These are phyloP conservation scores for Hetaerina americana DNA, from an alignment of 1,140 invertebrate species.

Conservation along the genomic window DNA sequence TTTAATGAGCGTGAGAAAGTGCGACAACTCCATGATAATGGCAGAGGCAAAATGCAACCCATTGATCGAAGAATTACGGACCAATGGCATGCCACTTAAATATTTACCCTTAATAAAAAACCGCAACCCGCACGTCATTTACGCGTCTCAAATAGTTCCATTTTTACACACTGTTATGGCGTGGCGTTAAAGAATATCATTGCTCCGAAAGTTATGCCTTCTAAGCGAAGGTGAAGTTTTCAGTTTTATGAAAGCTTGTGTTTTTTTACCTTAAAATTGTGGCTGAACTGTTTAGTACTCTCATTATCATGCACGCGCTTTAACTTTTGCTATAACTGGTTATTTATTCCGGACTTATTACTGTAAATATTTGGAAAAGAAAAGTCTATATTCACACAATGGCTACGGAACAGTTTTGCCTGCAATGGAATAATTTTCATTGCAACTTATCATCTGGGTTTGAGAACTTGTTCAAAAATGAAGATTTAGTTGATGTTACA, in stretches of 20 bases:
- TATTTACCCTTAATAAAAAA: not conserved
- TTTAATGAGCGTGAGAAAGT: too few species aligned
- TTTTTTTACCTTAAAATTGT: not conserved
- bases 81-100: not conserved
- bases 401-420: conserved; percentile 8
- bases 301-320: not conserved
- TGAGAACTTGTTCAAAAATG: conserved; percentile 19
- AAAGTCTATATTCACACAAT: not conserved
- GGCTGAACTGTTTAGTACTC: not conserved
- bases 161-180: not conserved
- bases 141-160: not conserved
- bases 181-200: not conserved
- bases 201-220: not conserved
- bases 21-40: too few species aligned
- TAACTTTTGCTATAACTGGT: not conserved
- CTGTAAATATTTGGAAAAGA: not conserved
- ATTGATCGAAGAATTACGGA: not conserved
- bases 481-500: conserved; percentile 32
- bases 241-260: not conserved
- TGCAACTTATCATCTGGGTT: conserved; percentile 7
- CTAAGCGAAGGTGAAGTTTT: not conserved
- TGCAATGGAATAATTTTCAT: conserved; percentile 11
- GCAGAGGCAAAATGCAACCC: not conserved
- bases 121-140: not conserved
- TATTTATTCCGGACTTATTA: not conserved